Evolutionary conservation across 1,140 invertebrate species (phyloP).

Genomic region (Luehdorfia chinensis): DNA sequence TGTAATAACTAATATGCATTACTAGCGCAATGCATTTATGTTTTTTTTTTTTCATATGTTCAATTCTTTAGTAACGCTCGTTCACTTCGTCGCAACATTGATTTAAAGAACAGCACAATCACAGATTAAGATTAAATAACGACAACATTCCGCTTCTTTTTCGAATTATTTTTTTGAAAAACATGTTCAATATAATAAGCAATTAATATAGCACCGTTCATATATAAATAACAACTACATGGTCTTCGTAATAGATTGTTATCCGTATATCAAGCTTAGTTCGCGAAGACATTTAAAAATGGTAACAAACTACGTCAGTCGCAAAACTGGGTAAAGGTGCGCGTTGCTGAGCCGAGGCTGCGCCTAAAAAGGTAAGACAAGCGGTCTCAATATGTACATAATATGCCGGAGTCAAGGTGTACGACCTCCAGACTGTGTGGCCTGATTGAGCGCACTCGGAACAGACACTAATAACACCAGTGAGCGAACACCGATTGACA

Average conservation of each 20-base stretch:
- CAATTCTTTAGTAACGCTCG: too few species aligned
- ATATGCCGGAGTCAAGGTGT: slow-evolving; percentile 65
- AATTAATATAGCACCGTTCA: not conserved
- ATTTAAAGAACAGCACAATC: too few species aligned
- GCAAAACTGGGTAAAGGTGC: slow-evolving; percentile 62
- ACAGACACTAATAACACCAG: slow-evolving; percentile 57
- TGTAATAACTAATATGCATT: too few species aligned
- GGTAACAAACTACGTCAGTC: slow-evolving; percentile 41
- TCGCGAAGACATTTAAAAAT: slow-evolving; percentile 70
- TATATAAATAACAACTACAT: slow-evolving; percentile 69
- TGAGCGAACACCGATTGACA: slow-evolving; percentile 46
- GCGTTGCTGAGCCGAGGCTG: slow-evolving; percentile 54
- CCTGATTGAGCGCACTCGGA: slow-evolving; percentile 59
- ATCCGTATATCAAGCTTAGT: slow-evolving; percentile 77
- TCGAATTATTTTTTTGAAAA: too few species aligned
- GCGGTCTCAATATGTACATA: slow-evolving; percentile 52
- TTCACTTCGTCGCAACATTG: too few species aligned
- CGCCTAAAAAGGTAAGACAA: slow-evolving; percentile 63
- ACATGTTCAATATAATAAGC: too few species aligned
- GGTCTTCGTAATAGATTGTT: slow-evolving; percentile 78
- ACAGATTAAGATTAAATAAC: too few species aligned
- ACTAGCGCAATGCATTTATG: too few species aligned
- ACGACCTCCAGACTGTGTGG: slow-evolving; percentile 47
- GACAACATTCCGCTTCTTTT: too few species aligned
- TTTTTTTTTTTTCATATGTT: too few species aligned